Base-by-base conservation (phyloP, 2,113 vertebrate species). In the Gallinago jamesoni region DNA sequence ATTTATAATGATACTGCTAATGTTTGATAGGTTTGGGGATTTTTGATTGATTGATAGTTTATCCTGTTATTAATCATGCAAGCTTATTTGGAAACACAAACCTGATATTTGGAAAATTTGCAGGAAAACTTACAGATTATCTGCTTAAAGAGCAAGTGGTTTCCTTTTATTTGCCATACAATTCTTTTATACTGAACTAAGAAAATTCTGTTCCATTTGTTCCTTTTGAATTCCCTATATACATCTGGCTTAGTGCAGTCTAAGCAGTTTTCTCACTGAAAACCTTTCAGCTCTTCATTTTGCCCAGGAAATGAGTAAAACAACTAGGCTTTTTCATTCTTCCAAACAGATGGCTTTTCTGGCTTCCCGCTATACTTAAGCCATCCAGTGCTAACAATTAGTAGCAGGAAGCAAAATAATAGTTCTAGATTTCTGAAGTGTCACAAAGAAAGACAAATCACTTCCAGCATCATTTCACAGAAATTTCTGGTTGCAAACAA, bases 281-380 rank as follows among this genome's bases (percentile, higher is more conserved):
- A 96, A 95, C 89, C 96, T 96, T 96, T 97, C 94, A 97, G 95
- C 92, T 96, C 89, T 96, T 96, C 89, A 45, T 94, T 95, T 96
- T 97, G 66, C 93, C 84, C 95, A 96, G 96, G 96, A 97, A 97
- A 95, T 96, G 95, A 97, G 95, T 95, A 97, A 95, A 97, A 96
- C 95, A 97, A 96, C 52, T 96, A 96, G 94, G 94, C 96, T 96
- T 95, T 96, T 80, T 96, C 66, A 87, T 96, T 96, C 91, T 96
- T 93, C 96, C 93, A 96, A 91, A 85, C 96, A 97, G 96, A 96
- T 97, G 95, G 96, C 95, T 96, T 97, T 96, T 91, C 93, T 97
- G 96, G 95, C 95, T 96, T 87, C 70, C 48, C 91, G 94, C 91
- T 97, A 39, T 79, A 53, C 81, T 93, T 91, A 78, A 93, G 89